Percentiles rank a stretch among this genome's conserved stretches.
phyloP scores from a whole-genome alignment of 2,797 vertebrate genomes.

The Sebastes umbrosus region DNA sequence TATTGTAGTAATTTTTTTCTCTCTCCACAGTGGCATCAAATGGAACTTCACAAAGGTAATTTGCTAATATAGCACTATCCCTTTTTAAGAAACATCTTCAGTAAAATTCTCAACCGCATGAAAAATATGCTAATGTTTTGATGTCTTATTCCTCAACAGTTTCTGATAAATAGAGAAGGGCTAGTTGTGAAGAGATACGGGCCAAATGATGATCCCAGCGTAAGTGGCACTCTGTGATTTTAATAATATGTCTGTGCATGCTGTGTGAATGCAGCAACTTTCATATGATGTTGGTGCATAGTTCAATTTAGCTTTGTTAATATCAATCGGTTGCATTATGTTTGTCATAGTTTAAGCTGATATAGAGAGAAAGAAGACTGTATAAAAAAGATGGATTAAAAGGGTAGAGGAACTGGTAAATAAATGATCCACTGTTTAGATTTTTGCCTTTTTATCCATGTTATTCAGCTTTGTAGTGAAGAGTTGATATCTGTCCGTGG shows the following conservation, averaged over 20 bases:
- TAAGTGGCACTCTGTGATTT: conserved; percentile 72
- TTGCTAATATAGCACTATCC: fast-evolving
- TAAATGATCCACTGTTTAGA: not conserved
- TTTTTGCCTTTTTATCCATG: not conserved
- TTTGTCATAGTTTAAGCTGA: not conserved
- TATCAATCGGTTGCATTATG: not conserved
- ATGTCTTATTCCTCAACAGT: conserved; percentile 76
- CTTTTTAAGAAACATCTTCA: not conserved
- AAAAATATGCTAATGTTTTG: not conserved
- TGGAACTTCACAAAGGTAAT: conserved; percentile 99
- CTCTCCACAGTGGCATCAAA: conserved; percentile 85
- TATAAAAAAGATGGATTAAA: not conserved
- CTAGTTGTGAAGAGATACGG: conserved; percentile 92
- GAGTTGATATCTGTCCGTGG: not conserved
- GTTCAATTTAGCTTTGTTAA: not conserved
- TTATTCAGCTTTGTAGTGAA: not conserved
- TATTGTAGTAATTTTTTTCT: not conserved
- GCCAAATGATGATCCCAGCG: conserved; percentile 90
- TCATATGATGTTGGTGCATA: not conserved
- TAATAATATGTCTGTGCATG: not conserved
- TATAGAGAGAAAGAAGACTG: not conserved
- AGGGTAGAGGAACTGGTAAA: not conserved
- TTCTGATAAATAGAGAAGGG: conserved; percentile 92
- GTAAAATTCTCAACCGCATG: not conserved
- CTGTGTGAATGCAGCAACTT: not conserved